These are phyloP conservation scores for Alethe diademata DNA, from an alignment of 2,113 vertebrate genomes.

Conservation along the genomic window DNA sequence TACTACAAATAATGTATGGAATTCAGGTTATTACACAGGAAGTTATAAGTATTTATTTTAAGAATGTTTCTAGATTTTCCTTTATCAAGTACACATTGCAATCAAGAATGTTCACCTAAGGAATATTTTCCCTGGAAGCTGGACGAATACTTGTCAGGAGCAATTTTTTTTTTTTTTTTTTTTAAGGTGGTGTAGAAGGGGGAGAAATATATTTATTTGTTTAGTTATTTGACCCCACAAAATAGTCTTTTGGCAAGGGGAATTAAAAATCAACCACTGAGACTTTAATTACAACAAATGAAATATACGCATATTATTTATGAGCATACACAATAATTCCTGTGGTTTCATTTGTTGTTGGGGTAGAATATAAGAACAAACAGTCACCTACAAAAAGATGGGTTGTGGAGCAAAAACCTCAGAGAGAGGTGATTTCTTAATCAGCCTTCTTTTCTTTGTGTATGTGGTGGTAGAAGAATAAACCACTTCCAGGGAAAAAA, in stretches of 20 bases:
- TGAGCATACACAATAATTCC: neutral
- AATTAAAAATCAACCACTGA: neutral
- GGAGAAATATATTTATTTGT: neutral
- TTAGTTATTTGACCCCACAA: neutral
- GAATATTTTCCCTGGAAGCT: neutral
- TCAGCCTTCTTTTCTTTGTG: neutral
- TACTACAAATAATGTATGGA: neutral
- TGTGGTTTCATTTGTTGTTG: neutral
- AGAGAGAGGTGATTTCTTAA: neutral
- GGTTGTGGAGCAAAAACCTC: neutral
- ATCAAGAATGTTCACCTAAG: neutral
- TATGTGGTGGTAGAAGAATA: neutral
- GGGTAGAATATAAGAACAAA: neutral
- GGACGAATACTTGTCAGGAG: neutral
- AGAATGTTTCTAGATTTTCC: neutral
- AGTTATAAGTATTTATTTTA: neutral
- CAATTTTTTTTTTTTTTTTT: neutral
- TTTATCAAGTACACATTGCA: neutral
- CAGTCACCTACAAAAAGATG: neutral
- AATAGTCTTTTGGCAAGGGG: neutral
- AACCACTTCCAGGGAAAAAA: neutral
- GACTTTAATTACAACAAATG: neutral
- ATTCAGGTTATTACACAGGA: neutral
- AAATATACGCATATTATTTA: neutral
- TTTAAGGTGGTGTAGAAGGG: too few species aligned